phyloP scores from a whole-genome alignment of 2,888 invertebrate species.

The Apotomis capreana region DNA sequence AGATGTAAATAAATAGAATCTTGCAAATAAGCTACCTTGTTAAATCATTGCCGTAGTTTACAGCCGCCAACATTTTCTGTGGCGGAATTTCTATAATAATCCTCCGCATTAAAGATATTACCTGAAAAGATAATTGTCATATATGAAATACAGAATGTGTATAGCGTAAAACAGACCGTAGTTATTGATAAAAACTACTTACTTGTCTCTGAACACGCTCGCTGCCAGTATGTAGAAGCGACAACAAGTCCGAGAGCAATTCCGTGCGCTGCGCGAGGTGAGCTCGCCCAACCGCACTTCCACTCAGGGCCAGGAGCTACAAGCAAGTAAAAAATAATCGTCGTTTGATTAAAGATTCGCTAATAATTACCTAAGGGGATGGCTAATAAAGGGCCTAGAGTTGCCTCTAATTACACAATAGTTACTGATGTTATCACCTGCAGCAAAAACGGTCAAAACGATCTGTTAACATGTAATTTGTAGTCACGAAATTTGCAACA shows the following conservation, averaged over 20 bases:
- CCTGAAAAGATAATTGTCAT: constrained; percentile 71
- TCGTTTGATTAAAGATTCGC: too few relatives aligned
- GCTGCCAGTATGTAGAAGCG: constrained; percentile 95
- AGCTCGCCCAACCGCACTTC: constrained; percentile 94
- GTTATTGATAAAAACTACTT: constrained; percentile 38
- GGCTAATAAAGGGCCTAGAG: too few relatives aligned
- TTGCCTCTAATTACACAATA: too few relatives aligned
- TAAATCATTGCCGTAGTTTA: constrained; percentile 82
- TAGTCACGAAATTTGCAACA: too few relatives aligned
- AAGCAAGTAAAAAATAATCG: constrained; percentile 28
- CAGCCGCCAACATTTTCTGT: constrained; percentile 89
- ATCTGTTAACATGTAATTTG: too few relatives aligned
- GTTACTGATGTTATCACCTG: too few relatives aligned
- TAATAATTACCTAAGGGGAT: too few relatives aligned
- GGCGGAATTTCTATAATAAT: constrained; percentile 96
- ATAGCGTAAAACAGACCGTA: too few relatives aligned
- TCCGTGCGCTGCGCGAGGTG: constrained; percentile 96
- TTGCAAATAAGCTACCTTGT: constrained; percentile 53
- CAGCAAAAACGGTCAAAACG: too few relatives aligned
- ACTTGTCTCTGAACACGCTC: constrained; percentile 97
- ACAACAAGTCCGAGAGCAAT: constrained; percentile 91
- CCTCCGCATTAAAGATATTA: constrained; percentile 92
- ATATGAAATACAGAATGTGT: too few relatives aligned
- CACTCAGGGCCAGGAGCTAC: constrained; percentile 92
- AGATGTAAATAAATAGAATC: too few relatives aligned